Evolutionary conservation across 2,797 vertebrate species (phyloP), one percentile per base, ranked within the genome.

Genomic region (Tamandua tetradactyla): DNA sequence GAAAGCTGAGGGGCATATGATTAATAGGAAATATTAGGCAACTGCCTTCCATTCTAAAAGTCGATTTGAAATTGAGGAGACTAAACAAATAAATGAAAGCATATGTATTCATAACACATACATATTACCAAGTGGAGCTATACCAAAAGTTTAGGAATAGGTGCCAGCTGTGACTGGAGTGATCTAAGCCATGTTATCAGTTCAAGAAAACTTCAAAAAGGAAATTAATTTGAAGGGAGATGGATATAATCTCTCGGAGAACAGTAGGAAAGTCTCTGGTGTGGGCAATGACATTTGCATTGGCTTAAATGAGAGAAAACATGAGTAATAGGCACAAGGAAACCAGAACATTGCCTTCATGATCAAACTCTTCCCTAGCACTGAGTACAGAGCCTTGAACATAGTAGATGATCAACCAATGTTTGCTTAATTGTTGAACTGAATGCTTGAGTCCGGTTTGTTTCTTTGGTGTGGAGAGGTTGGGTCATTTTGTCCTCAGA

Each of bases 191-290:
- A 86, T 68, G 30, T 74, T 62, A 61, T 86, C 82, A 83, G 40
- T 88, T 94, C 32, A 88, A 96, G 62, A 88, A 88, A 96, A 93
- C 35, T 92, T 96, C 44, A 74, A 90, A 75, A 95, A 85, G 82
- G 61, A 95, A 96, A 62, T 89, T 25, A 76, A 92, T 92, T 79
- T 92, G 40, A 80, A 52, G 14, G 27, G 42, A 88, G 49, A 96
- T 66, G 79, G 64, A 92, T 40, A 64, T 25, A 71, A 44, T 80
- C 18, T 91, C 64, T 92, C 86, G 92, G 72, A 92, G 14, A 85
- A 20, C 76, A 95, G 47, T 42, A 87, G 30, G 44, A 80, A 95
- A 32, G 83, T 94, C 71, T 95, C n/a, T 93, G n/a, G 61, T 94
- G 80, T 91, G 61, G 76, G 71, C 83, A 94, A 61, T 91, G 89